phyloP scores from a whole-genome alignment of 2,888 invertebrate species.

The Sclerodermus sp. region DNA sequence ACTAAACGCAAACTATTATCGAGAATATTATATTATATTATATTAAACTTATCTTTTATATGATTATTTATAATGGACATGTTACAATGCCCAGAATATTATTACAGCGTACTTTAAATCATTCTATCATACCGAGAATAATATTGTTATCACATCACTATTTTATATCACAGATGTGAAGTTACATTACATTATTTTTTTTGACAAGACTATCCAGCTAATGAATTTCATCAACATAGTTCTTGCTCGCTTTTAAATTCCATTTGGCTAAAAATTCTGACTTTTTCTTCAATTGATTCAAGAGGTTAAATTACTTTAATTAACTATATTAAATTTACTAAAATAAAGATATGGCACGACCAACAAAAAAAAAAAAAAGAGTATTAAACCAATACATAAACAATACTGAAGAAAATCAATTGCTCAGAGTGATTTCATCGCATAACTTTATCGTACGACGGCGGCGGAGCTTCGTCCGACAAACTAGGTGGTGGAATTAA shows the following conservation, averaged over 20 bases:
- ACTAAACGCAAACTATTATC: slow-evolving; percentile 18
- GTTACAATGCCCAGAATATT: slow-evolving; percentile 23
- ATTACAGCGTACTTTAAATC: slow-evolving; percentile 7
- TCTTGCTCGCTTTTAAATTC: too few relatives aligned
- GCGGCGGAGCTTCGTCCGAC: slow-evolving; percentile 67
- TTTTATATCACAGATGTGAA: slow-evolving; percentile 37
- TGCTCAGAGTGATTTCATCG: too few relatives aligned
- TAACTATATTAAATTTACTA: too few relatives aligned
- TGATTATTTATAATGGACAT: slow-evolving; percentile 7
- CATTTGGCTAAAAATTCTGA: too few relatives aligned
- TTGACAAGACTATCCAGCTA: too few relatives aligned
- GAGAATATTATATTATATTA: slow-evolving; percentile 5
- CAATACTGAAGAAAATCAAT: too few relatives aligned
- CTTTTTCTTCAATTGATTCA: too few relatives aligned
- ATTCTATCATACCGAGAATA: slow-evolving; percentile 13
- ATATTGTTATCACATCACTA: slow-evolving; percentile 23
- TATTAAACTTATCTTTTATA: not conserved
- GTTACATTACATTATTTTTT: not conserved
- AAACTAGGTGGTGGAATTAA: slow-evolving; percentile 64
- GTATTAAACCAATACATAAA: too few relatives aligned
- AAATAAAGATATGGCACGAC: too few relatives aligned
- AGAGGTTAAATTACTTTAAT: too few relatives aligned
- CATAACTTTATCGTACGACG: slow-evolving; percentile 75
- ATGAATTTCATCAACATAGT: too few relatives aligned
- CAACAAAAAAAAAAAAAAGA: too few relatives aligned